These are phyloP conservation scores for Clarias platycephalus DNA, from an alignment of 2,797 vertebrate genomes.

Conservation along the genomic window DNA sequence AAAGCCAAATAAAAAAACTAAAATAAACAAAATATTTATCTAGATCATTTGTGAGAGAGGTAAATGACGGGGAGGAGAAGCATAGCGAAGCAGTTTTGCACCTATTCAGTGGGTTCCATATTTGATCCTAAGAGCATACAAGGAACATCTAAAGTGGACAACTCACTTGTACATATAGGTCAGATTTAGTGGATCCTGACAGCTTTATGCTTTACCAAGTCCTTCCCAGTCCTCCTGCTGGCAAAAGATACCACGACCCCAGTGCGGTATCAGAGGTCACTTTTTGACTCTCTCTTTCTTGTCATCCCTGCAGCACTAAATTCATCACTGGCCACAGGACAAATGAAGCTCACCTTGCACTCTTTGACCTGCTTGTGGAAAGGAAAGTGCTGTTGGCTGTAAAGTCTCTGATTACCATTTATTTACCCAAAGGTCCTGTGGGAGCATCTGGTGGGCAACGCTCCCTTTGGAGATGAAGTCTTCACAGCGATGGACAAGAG, in stretches of 20 bases:
- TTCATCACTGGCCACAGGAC: conserved; percentile 50
- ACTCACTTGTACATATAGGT: neutral
- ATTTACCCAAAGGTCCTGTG: conserved; percentile 73
- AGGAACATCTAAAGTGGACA: neutral
- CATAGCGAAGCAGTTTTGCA: conserved; percentile 69
- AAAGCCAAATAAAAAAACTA: conserved; percentile 59
- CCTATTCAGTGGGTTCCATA: conserved; percentile 74
- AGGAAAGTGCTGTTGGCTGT: conserved; percentile 68
- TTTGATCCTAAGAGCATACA: conserved; percentile 67
- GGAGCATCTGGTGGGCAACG: conserved; percentile 70
- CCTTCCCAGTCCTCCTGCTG: neutral
- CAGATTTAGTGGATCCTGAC: conserved; percentile 1
- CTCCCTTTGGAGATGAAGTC: conserved; percentile 46
- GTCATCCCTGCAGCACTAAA: conserved; percentile 40
- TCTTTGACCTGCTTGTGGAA: conserved; percentile 66
- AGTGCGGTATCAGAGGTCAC: conserved; percentile 20
- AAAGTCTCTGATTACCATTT: conserved; percentile 75
- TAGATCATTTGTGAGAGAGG: conserved; percentile 59
- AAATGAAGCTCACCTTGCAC: conserved; percentile 65
- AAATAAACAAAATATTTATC: neutral
- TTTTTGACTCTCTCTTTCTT: conserved; percentile 45
- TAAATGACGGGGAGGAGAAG: neutral
- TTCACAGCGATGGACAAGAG: conserved; percentile 43
- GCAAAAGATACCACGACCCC: conserved; percentile 15
- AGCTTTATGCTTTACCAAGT: neutral